Evolutionary conservation across 2,888 invertebrate genomes (phyloP).

Genomic region (Aphrophora alni): DNA sequence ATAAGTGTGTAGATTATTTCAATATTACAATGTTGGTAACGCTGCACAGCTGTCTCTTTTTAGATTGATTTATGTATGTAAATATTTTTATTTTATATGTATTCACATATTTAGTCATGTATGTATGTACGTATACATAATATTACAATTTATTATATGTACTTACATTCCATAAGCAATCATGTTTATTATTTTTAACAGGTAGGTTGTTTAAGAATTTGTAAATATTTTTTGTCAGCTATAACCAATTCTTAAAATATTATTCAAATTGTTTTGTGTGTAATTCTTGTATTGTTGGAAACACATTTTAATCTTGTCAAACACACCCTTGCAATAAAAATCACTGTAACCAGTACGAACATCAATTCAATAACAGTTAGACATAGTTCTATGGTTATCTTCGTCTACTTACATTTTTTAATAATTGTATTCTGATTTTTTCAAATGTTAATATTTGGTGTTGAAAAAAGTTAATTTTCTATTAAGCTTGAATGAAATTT

Average conservation of each 20-base stretch:
- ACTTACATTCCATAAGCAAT: background rate
- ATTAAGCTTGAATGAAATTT: no score
- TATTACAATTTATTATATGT: background rate
- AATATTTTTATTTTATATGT: background rate
- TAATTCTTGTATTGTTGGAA: no score
- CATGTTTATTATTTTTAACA: background rate
- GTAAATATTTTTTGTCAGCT: background rate
- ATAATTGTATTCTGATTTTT: background rate
- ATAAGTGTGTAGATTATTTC: background rate
- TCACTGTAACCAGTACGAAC: background rate
- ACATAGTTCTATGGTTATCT: background rate
- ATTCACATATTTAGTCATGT: background rate
- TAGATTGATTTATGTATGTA: background rate
- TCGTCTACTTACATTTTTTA: background rate
- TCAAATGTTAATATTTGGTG: background rate
- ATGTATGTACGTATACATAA: background rate
- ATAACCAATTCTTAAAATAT: no score
- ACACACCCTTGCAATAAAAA: background rate
- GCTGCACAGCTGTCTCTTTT: background rate
- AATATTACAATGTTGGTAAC: background rate
- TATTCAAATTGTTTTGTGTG: background rate
- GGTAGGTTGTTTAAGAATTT: background rate
- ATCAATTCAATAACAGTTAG: background rate
- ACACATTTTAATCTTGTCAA: no score
- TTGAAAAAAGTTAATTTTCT: no score